These are phyloP conservation scores for Drosophila kurseongensis DNA, from an alignment of 1,140 invertebrate species.

Conservation along the genomic window DNA sequence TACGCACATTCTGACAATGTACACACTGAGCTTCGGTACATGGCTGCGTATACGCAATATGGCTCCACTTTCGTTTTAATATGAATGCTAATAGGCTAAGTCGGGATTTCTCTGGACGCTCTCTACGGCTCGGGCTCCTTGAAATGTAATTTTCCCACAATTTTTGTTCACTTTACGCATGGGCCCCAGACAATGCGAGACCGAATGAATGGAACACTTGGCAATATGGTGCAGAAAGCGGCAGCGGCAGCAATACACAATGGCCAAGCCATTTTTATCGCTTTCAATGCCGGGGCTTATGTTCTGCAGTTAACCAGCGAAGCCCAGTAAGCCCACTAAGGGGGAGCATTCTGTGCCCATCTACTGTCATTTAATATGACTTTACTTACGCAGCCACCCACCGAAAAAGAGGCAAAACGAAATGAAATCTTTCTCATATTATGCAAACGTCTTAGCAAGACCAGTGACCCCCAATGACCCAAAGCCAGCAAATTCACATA, in stretches of 20 bases:
- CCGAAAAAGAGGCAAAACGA: constrained; percentile 17
- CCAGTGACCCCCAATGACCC: constrained; percentile 60
- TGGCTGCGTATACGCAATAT: constrained; percentile 78
- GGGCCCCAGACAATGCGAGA: constrained; percentile 60
- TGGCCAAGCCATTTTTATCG: constrained; percentile 81
- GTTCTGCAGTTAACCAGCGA: constrained; percentile 76
- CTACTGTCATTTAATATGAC: constrained; percentile 67
- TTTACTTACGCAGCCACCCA: constrained; percentile 46
- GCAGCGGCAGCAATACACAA: constrained; percentile 50
- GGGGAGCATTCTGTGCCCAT: constrained; percentile 15
- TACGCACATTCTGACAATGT: constrained; percentile 53
- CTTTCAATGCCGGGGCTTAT: constrained; percentile 72
- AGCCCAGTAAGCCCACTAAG: constrained; percentile 22
- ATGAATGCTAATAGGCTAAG: constrained; percentile 83
- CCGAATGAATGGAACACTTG: constrained; percentile 51
- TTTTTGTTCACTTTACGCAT: constrained; percentile 81
- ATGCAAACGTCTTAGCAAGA: constrained; percentile 60
- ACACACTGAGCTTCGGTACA: constrained; percentile 41
- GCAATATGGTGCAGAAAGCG: constrained; percentile 44
- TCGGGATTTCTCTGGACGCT: constrained; percentile 70
- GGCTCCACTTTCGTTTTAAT: constrained; percentile 83
- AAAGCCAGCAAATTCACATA: constrained; percentile 39
- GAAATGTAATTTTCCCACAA: constrained; percentile 81
- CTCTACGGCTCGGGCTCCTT: constrained; percentile 9
- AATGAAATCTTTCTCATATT: constrained; percentile 53